These are phyloP conservation scores for Eriocheir sinensis DNA, from an alignment of 1,140 invertebrate species.

Conservation along the genomic window DNA sequence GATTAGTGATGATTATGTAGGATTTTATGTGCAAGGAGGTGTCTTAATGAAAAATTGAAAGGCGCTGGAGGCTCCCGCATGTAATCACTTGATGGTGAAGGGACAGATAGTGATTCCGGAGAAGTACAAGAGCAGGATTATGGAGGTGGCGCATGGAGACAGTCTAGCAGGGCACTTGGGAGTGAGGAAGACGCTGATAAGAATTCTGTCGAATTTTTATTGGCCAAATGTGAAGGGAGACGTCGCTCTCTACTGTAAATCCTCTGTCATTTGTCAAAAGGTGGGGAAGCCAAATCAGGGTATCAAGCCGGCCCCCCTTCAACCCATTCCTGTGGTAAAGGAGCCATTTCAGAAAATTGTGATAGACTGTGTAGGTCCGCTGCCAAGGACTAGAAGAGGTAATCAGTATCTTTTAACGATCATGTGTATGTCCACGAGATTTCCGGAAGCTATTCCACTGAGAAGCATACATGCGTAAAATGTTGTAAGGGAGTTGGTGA, in stretches of 20 bases:
- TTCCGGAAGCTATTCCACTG: not conserved
- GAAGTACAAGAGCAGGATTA: too few relatives aligned
- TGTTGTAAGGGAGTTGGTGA: conserved; percentile 47
- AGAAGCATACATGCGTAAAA: not conserved
- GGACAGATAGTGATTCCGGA: too few relatives aligned
- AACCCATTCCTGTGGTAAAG: not conserved
- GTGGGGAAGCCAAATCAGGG: not conserved
- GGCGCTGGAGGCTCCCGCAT: too few relatives aligned
- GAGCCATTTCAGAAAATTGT: conserved; percentile 27
- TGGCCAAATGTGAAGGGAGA: not conserved
- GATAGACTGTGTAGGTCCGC: conserved; percentile 17
- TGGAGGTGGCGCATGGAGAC: too few relatives aligned
- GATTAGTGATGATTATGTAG: too few relatives aligned
- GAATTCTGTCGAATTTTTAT: not conserved
- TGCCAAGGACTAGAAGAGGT: conserved; percentile 44
- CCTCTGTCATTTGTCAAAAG: too few relatives aligned
- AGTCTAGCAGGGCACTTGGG: too few relatives aligned
- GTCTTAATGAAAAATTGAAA: too few relatives aligned
- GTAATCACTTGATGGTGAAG: too few relatives aligned
- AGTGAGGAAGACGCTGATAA: too few relatives aligned
- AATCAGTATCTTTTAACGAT: conserved; percentile 51
- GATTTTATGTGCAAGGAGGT: too few relatives aligned
- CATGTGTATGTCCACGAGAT: conserved; percentile 28
- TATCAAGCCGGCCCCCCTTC: not conserved
- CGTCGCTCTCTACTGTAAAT: not conserved